These are phyloP conservation scores for Oreochromis spilurus DNA, from an alignment of 2,113 vertebrate genomes.

Conservation along the genomic window DNA sequence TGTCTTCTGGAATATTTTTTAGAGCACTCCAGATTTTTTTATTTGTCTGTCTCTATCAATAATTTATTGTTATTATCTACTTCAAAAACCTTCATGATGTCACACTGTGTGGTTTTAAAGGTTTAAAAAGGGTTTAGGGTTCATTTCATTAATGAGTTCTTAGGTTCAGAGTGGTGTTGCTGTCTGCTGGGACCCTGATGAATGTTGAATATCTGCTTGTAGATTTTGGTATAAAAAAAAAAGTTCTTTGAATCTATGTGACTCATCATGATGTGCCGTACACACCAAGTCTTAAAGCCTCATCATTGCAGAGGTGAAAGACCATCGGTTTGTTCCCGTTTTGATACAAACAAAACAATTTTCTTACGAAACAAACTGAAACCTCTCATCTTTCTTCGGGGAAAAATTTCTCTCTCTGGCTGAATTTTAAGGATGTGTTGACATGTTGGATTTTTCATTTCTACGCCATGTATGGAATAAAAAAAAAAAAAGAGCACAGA, in stretches of 20 bases:
- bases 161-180: background rate
- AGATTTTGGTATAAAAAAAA: background rate
- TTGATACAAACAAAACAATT: background rate
- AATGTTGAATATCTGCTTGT: background rate
- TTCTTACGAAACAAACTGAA: background rate
- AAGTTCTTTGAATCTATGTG: background rate
- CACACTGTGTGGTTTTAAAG: background rate
- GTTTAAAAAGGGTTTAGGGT: background rate
- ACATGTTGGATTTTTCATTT: background rate
- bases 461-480: background rate
- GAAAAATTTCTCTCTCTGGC: background rate
- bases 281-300: background rate
- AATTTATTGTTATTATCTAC: background rate
- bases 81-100: background rate
- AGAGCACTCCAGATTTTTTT: background rate
- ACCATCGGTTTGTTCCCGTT: background rate
- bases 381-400: background rate
- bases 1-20: background rate
- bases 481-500: background rate
- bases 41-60: background rate
- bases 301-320: background rate
- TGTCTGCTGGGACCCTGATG: background rate
- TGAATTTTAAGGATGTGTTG: background rate
- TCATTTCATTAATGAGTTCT: background rate
- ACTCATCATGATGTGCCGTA: background rate